These are phyloP conservation scores for Lycopodina hypogea DNA, from an alignment of 37 sponge, comb jelly and placozoan species.

Conservation along the genomic window DNA sequence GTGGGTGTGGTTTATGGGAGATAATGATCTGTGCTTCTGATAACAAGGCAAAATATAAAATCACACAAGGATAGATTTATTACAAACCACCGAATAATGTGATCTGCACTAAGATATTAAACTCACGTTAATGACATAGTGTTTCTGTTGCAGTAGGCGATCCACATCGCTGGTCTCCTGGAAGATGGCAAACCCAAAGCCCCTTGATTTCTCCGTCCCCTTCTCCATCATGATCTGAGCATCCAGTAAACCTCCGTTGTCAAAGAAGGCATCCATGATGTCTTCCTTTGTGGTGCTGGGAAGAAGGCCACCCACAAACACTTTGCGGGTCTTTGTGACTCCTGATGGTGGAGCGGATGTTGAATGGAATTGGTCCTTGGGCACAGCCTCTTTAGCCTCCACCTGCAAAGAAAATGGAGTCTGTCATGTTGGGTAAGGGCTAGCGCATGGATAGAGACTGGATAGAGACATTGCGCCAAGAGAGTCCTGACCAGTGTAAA, in stretches of 20 bases:
- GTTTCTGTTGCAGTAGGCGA: constrained; percentile 26
- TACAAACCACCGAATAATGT: too few species aligned
- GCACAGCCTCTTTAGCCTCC: constrained; percentile 59
- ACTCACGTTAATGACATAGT: constrained; percentile 11
- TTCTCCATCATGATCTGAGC: constrained; percentile 46
- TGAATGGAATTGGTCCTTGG: constrained; percentile 29
- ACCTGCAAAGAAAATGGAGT: constrained; percentile 5
- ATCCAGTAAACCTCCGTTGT: constrained; percentile 9
- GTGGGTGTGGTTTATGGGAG: too few species aligned
- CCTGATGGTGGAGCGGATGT: background rate
- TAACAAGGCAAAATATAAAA: too few species aligned
- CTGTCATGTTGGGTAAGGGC: background rate
- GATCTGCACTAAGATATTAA: too few species aligned
- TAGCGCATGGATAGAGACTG: too few species aligned
- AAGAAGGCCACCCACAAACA: constrained; percentile 66
- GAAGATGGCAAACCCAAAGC: constrained; percentile 65
- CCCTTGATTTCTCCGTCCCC: constrained; percentile 40
- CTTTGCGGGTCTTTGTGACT: constrained; percentile 22
- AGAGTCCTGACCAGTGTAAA: too few species aligned
- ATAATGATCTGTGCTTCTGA: too few species aligned
- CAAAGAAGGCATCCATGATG: constrained; percentile 23
- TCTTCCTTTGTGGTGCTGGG: constrained; percentile 43
- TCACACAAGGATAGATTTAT: too few species aligned
- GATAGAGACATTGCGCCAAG: too few species aligned
- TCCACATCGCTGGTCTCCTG: constrained; percentile 44